These are phyloP conservation scores for Galerucella pusilla DNA, from an alignment of 2,888 invertebrate genomes.

Conservation along the genomic window DNA sequence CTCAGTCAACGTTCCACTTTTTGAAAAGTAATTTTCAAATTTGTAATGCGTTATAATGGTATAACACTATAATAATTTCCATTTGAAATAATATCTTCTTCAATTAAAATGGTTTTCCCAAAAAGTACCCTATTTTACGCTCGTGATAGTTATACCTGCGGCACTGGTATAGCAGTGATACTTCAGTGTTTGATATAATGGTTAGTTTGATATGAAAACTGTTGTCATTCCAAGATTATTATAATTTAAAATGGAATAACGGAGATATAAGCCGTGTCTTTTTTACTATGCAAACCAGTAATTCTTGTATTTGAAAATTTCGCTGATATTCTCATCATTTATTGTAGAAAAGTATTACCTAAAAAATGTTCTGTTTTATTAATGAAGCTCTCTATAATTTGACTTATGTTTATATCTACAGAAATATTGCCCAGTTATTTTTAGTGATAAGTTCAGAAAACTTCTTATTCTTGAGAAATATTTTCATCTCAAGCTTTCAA, in stretches of 20 bases:
- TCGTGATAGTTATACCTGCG: constrained; percentile 1
- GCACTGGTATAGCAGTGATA: constrained; percentile 28
- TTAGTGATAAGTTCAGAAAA: too few relatives aligned
- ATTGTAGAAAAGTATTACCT: background rate
- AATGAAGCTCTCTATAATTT: background rate
- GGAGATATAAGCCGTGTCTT: constrained; percentile 40
- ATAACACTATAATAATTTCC: too few relatives aligned
- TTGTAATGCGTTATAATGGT: too few relatives aligned
- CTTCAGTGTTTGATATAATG: constrained; percentile 42
- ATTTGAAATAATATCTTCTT: too few relatives aligned
- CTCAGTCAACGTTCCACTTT: too few relatives aligned
- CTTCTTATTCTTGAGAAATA: too few relatives aligned
- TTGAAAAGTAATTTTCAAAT: too few relatives aligned
- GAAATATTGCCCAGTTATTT: too few relatives aligned
- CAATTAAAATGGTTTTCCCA: too few relatives aligned
- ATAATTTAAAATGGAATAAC: constrained; percentile 43
- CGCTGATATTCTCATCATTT: constrained; percentile 2
- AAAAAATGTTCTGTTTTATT: background rate
- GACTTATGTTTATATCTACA: too few relatives aligned
- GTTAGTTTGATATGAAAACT: constrained; percentile 37
- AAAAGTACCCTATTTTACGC: background rate
- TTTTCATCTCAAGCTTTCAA: too few relatives aligned
- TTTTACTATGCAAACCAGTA: constrained; percentile 20
- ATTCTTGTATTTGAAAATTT: constrained; percentile 19
- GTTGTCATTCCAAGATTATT: constrained; percentile 38